Conservation (phyloP, 1,140 invertebrate species). For the Micrasema minimum region DNA sequence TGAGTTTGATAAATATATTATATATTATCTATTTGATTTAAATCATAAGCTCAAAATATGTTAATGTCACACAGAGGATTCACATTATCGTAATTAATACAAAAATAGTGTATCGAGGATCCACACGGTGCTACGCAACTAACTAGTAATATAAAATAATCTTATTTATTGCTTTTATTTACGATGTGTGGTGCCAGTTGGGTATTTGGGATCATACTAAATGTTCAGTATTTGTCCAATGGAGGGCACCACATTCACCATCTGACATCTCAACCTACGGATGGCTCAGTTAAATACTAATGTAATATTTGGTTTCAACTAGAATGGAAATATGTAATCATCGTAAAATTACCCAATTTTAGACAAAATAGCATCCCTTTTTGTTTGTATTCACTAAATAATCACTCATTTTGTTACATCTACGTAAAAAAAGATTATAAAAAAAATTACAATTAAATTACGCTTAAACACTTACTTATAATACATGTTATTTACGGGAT, state of each 20-base stretch:
- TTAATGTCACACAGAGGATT: constrained; percentile 17
- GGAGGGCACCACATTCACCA: too few relatives aligned
- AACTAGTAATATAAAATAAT: too few relatives aligned
- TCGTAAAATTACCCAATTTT: constrained; percentile 1
- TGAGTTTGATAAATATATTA: constrained; percentile 33
- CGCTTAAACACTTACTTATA: constrained; percentile 7
- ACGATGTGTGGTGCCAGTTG: too few relatives aligned
- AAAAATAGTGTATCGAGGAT: constrained; percentile 32
- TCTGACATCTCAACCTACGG: too few relatives aligned
- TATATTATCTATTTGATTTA: constrained; percentile 18
- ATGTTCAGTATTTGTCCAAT: too few relatives aligned
- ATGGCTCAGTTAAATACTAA: background rate
- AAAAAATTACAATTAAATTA: constrained; percentile 28
- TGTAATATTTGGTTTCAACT: constrained; percentile 33
- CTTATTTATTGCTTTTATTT: constrained; percentile 18
- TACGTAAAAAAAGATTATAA: constrained; percentile 22
- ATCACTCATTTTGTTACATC: constrained; percentile 5
- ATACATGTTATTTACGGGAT: background rate
- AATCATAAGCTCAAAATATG: constrained; percentile 26
- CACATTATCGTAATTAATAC: background rate
- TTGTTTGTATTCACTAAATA: background rate
- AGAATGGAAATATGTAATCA: constrained; percentile 12
- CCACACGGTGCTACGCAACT: constrained; percentile 18
- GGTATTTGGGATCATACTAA: too few relatives aligned
- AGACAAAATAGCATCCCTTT: constrained; percentile 2